Conservation (phyloP, 2,113 vertebrate species). For the Nestor notabilis region DNA sequence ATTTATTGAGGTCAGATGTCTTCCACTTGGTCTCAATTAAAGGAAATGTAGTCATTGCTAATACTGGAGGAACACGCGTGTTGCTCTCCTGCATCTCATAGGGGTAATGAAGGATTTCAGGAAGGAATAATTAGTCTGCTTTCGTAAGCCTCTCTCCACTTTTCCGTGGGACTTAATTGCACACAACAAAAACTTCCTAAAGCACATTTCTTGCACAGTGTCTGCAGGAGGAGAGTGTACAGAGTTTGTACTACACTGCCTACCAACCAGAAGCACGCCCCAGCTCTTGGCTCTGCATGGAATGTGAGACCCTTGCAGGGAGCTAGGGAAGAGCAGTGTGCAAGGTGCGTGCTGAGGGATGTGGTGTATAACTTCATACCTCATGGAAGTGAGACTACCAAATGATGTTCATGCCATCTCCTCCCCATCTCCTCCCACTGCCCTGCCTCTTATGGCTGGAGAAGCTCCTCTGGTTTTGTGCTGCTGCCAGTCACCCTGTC, state of each 20-base stretch:
- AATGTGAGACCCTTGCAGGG: neutral
- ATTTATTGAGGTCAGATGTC: neutral
- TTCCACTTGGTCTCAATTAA: neutral
- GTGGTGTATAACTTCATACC: neutral
- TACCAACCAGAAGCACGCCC: fast-evolving
- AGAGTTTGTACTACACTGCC: fast-evolving
- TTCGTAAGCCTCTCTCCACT: neutral
- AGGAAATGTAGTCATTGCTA: neutral
- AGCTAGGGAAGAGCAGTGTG: neutral
- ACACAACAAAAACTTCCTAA: neutral
- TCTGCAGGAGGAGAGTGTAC: neutral
- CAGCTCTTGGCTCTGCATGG: neutral
- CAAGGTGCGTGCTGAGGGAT: too few relatives aligned
- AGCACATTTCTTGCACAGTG: neutral
- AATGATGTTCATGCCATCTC: fast-evolving
- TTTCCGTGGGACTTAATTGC: neutral
- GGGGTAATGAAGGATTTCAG: neutral
- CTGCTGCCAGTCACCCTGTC: neutral
- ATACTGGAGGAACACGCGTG: neutral
- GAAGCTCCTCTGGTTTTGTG: neutral
- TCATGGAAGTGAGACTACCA: neutral
- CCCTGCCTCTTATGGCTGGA: neutral
- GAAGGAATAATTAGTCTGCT: neutral
- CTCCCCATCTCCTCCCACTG: neutral
- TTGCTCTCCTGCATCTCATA: neutral